Percentiles rank a stretch among this genome's conserved stretches.
Conservation (phyloP, 2,113 vertebrate genomes). For the Ceuthmochares aereus region DNA sequence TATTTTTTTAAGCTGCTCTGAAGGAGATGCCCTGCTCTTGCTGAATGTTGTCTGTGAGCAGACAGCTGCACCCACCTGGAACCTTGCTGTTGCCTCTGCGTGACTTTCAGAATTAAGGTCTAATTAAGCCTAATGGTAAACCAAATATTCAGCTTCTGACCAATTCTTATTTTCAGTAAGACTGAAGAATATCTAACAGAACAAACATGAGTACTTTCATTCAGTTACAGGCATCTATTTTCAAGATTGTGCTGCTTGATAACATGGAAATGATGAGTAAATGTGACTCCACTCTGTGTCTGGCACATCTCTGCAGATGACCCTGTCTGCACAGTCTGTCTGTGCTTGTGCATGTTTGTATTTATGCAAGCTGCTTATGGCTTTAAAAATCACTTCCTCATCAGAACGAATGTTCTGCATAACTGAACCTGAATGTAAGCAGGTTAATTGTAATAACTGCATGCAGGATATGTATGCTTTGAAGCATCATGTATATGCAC, state of each 20-base stretch:
- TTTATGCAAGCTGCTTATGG: neutral
- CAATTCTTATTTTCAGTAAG: neutral
- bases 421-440: neutral
- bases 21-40: neutral
- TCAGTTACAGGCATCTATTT: neutral
- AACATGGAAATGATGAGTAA: neutral
- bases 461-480: neutral
- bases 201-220: neutral
- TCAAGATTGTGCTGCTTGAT: neutral
- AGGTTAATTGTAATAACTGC: neutral
- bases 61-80: neutral
- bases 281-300: neutral
- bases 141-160: neutral
- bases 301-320: neutral
- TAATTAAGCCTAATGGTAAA: neutral
- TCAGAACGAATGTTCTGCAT: neutral
- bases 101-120: neutral
- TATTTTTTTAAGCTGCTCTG: neutral
- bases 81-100: neutral
- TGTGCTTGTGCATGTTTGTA: neutral
- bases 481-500: neutral
- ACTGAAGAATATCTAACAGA: neutral
- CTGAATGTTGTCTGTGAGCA: neutral
- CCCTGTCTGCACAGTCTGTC: neutral
- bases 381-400: neutral